phyloP scores from a whole-genome alignment of 2,113 vertebrate species.

The Nycticryphes semicollaris region DNA sequence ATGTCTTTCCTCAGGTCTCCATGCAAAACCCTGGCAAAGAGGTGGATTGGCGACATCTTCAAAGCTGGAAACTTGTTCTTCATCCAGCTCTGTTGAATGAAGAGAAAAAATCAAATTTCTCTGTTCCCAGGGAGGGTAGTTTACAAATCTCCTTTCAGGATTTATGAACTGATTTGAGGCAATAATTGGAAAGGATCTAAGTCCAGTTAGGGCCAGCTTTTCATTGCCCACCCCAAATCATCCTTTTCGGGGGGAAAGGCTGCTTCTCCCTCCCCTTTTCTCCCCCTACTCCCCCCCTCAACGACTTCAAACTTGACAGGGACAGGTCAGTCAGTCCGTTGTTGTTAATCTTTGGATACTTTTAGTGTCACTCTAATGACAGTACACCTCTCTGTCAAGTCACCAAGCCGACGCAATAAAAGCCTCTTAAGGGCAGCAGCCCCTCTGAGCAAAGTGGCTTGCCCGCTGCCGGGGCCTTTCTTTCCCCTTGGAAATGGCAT shows the following conservation, averaged over 20 bases:
- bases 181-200: neutral
- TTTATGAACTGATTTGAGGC: neutral
- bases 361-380: constrained; percentile 73
- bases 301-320: constrained; percentile 36
- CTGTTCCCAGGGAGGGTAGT: neutral
- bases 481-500: constrained; percentile 55
- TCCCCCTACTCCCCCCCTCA: neutral
- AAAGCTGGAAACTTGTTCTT: neutral
- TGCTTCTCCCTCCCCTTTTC: neutral
- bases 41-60: neutral
- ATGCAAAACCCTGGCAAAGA: neutral
- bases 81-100: neutral
- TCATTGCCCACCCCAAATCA: neutral
- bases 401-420: constrained; percentile 3
- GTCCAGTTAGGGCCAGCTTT: neutral
- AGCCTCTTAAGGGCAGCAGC: constrained; percentile 60
- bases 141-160: neutral
- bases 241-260: rapidly evolving
- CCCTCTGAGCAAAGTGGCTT: constrained; percentile 76
- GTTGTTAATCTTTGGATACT: constrained; percentile 50
- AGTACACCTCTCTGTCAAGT: neutral
- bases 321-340: constrained; percentile 29
- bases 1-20: neutral
- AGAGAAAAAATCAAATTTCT: neutral
- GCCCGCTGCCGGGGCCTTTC: constrained; percentile 57